Base-by-base conservation (phyloP, 2,888 invertebrate genomes). In the Pristionchus japonicus region DNA sequence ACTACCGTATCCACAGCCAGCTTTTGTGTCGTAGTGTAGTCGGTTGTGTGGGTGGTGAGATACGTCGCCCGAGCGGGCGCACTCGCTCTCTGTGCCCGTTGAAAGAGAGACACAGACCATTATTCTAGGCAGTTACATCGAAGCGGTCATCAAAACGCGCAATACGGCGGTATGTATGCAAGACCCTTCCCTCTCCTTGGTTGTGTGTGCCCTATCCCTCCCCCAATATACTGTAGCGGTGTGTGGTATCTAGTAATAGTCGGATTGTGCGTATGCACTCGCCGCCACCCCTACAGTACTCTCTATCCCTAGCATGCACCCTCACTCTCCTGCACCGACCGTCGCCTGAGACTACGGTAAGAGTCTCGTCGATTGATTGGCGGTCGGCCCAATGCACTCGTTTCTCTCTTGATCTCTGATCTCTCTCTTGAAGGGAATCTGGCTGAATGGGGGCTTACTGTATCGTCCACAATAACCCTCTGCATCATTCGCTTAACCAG, bases 1-100 rank as follows among this genome's bases (percentile, higher is more conserved):
- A 40, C 74, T 74, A 40, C 23, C 40, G 74, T 74, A 74, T 40
- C 40, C n/a, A n/a, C 23, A 37, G 40, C 74, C 37, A 74, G 74
- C 74, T 74, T 40, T 40, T 74, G 43, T 74, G 74, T 74, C 74
- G 74, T 74, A 74, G 74, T 74, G 74, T 74, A 74, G 74, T 40
- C 20, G 74, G 40, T 67, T 74, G 74, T 74, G 74, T 74, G 74
- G 34, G n/a, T 40, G 13, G 43, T 74, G 74, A 20, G 23, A 40
- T 37, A 1, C 40, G 74, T 74, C 74, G 74, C 40, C 43, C 40
- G 40, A 40, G 40, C 23, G 20, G 40, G 40, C 43, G 20, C 74
- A 74, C 74, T 43, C 67, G 67, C 31, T 27, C 34, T 34, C 31
- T 67, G 31, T 67, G 67, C 34, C 74, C 37, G 74, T 17, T 74